Conservation (phyloP, 2,797 vertebrate species). For the Ammospiza maritima region DNA sequence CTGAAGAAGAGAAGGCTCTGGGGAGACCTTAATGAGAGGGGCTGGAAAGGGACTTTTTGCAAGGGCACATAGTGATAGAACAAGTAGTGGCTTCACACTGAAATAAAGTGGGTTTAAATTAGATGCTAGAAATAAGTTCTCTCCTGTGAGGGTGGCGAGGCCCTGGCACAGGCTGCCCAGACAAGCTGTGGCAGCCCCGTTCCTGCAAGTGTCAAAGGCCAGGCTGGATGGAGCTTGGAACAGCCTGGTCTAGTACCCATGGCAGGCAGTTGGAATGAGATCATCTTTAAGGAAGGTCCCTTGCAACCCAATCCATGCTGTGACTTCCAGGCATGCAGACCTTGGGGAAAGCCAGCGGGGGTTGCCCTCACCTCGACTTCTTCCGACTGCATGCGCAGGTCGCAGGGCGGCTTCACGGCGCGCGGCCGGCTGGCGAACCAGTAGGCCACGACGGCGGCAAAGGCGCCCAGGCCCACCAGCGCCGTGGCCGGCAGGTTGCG, state of each 20-base stretch:
- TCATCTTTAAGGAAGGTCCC: neutral
- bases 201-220: neutral
- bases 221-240: neutral
- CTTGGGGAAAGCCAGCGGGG: rapidly evolving
- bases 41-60: neutral
- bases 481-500: conserved; percentile 88
- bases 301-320: neutral
- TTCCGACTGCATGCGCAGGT: conserved; percentile 90
- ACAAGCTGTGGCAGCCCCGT: neutral
- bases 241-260: rapidly evolving
- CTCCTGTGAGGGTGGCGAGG: neutral
- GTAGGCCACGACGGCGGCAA: conserved; percentile 89
- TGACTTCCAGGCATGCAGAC: neutral
- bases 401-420: conserved; percentile 89
- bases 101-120: neutral
- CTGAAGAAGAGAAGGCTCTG: neutral
- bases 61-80: neutral
- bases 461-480: conserved; percentile 89
- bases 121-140: neutral
- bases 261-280: neutral
- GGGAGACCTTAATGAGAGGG: neutral
- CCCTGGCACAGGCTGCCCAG: neutral
- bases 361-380: conserved; percentile 83
- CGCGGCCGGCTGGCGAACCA: conserved; percentile 93
- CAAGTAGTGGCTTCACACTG: neutral